phyloP scores from a whole-genome alignment of 2,888 invertebrate species.

The Hipparchia semele region DNA sequence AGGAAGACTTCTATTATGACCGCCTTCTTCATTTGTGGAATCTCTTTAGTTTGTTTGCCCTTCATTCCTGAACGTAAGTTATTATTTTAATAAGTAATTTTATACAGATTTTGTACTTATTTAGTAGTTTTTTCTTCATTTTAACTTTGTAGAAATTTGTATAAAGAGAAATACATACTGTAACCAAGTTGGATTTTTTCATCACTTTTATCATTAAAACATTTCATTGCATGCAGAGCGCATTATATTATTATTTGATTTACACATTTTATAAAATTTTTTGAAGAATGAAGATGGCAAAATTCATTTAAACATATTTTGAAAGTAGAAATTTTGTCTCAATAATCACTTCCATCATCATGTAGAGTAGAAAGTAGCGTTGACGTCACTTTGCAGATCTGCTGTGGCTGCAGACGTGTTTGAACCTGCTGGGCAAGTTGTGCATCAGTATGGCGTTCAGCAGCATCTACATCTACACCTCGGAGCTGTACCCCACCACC shows the following conservation, averaged over 20 bases:
- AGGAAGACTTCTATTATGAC: slow-evolving; percentile 82
- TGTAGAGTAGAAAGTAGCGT: slow-evolving; percentile 27
- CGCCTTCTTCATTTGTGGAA: slow-evolving; percentile 83
- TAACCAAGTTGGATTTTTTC: not conserved
- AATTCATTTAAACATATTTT: too few species aligned
- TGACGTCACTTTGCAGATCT: slow-evolving; percentile 52
- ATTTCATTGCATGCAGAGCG: too few species aligned
- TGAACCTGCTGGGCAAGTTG: slow-evolving; percentile 75
- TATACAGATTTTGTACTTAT: not conserved
- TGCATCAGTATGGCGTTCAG: slow-evolving; percentile 77
- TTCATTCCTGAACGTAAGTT: slow-evolving; percentile 81
- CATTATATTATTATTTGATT: too few species aligned
- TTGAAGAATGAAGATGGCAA: too few species aligned
- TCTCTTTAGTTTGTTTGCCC: slow-evolving; percentile 81
- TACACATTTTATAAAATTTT: too few species aligned
- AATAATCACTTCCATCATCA: not conserved
- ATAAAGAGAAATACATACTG: not conserved
- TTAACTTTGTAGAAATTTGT: not conserved
- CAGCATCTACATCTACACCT: slow-evolving; percentile 82
- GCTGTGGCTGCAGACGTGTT: slow-evolving; percentile 76
- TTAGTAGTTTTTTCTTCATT: not conserved
- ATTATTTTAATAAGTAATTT: not conserved
- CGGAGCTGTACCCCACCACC: slow-evolving; percentile 87
- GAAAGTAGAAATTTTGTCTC: not conserved
- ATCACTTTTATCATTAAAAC: not conserved